Evolutionary conservation across 1,140 invertebrate species (phyloP), one percentile per base, ranked within the genome.

Genomic region (Atta cephalotes): DNA sequence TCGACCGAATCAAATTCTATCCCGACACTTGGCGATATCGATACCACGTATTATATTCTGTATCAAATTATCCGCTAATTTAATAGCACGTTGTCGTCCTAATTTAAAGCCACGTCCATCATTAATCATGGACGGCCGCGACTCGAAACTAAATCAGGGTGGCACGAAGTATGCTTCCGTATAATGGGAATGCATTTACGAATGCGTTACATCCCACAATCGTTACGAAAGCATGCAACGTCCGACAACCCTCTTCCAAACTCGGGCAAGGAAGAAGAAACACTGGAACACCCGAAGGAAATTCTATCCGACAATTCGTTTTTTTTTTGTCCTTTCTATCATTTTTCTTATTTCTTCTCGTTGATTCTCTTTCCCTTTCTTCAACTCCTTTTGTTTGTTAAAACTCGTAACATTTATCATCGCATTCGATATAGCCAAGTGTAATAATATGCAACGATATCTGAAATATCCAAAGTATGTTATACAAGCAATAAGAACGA

Each of bases 21-120:
- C 39, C 70, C 80, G 70, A 74, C 80, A 84, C 80, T 84, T 84
- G 80, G 80, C 80, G 80, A 84, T 84, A 82, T 70, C 70, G 80
- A 82, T 82, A 84, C 56, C 80, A 60, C 80, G 80, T 76, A 84
- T 84, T 84, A 84, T 84, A 84, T 84, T 76, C 80, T 25, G 70
- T 84, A 84, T 84, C 80, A 74, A 84, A 84, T 84, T 84, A 84
- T 84, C 80, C 56, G 56, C 70, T 76, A 84, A 84, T 84, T 84
- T 84, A 84, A 84, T 76, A 62, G 56, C 80, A 74, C 80, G 70
- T 84, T 84, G 80, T 84, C 80, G 70, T 84, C 56, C 80, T 84
- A 76, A 84, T 84, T 84, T 84, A 84, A 84, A 84, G 80, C 80
- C 80, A 70, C 39, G 70, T 84, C 80, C 70, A 62, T 84, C 80